Evolutionary conservation across 2,797 vertebrate species (phyloP).

Genomic region (Chanos chanos): DNA sequence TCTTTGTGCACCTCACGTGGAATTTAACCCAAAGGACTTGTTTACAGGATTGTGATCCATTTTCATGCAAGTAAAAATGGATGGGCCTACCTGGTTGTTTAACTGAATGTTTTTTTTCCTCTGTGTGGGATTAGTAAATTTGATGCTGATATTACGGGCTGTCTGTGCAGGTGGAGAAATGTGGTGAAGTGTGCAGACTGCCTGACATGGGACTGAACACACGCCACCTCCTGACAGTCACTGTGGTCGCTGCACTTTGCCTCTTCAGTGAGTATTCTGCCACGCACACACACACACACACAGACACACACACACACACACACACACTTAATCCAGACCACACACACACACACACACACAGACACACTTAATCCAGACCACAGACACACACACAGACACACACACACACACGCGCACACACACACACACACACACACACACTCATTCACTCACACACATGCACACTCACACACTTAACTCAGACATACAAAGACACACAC

Average conservation of each 20-base stretch:
- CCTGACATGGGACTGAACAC: conserved; percentile 63
- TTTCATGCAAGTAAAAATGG: not conserved
- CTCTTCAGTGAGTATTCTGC: conserved; percentile 62
- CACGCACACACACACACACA: not conserved
- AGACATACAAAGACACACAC: too few species aligned
- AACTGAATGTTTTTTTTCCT: conserved; percentile 51
- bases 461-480: too few species aligned
- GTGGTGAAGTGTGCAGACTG: conserved; percentile 63
- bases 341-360: not conserved
- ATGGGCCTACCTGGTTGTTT: conserved; percentile 10
- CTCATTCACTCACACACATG: too few species aligned
- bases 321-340: too few species aligned
- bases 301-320: not conserved
- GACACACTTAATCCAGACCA: not conserved
- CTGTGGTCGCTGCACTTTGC: conserved; percentile 46
- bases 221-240: conserved; percentile 50
- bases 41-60: not conserved
- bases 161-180: conserved; percentile 58
- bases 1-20: not conserved
- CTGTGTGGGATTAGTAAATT: conserved; percentile 54
- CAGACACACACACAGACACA: not conserved
- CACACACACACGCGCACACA: too few species aligned
- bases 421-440: too few species aligned
- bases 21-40: not conserved
- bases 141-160: not conserved